Conservation (phyloP, 1,140 invertebrate species). For the Hylyphantes graminicola region DNA sequence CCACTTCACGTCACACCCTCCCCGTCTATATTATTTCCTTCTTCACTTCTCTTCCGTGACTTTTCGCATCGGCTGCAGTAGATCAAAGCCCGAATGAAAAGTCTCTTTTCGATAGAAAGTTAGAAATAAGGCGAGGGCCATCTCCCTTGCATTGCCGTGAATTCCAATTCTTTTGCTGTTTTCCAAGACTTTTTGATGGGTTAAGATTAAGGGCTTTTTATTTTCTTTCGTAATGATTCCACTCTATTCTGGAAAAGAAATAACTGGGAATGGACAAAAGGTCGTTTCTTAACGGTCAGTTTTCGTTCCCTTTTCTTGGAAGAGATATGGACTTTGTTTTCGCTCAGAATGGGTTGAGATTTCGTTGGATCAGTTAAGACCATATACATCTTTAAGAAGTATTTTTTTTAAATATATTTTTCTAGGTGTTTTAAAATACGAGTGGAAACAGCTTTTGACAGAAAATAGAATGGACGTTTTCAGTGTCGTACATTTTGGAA, state of each 20-base stretch:
- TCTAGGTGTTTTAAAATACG: background rate
- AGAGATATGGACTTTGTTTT: constrained; percentile 27
- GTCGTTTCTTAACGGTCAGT: constrained; percentile 48
- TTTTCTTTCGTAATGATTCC: constrained; percentile 53
- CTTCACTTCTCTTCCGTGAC: constrained; percentile 35
- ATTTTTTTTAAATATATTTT: too few relatives aligned
- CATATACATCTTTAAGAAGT: constrained; percentile 14
- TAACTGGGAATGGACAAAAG: constrained; percentile 48
- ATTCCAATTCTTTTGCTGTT: background rate
- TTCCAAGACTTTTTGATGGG: constrained; percentile 24
- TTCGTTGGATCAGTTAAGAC: constrained; percentile 35
- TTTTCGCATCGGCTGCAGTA: constrained; percentile 50
- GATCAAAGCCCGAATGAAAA: constrained; percentile 57
- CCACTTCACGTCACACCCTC: background rate
- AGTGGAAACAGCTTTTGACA: background rate
- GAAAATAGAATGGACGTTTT: background rate
- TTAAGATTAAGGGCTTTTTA: constrained; percentile 55
- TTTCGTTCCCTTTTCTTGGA: constrained; percentile 24
- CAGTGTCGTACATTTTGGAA: too few relatives aligned
- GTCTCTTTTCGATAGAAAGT: constrained; percentile 58
- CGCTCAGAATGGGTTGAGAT: background rate
- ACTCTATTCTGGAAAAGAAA: background rate
- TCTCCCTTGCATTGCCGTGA: background rate
- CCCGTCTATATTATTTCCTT: constrained; percentile 17
- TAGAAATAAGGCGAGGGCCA: constrained; percentile 26